phyloP scores from a whole-genome alignment of 2,797 vertebrate species.

The Melanitta fusca region DNA sequence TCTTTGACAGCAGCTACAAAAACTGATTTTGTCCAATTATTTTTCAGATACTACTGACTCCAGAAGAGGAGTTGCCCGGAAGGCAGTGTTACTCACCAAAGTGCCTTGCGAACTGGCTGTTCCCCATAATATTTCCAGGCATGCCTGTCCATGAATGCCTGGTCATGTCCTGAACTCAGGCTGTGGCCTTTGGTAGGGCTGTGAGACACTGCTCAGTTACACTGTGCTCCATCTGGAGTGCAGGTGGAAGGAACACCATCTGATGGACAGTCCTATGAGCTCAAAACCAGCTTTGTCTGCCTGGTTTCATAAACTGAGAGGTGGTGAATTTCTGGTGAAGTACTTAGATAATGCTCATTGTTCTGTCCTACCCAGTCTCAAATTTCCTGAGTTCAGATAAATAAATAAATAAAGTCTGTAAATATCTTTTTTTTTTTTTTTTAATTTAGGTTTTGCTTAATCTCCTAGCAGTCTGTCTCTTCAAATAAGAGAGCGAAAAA shows the following conservation, averaged over 20 bases:
- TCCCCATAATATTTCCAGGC: background rate
- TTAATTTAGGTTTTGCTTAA: background rate
- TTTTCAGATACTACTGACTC: background rate
- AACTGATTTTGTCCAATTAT: background rate
- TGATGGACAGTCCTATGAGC: background rate
- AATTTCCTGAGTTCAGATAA: background rate
- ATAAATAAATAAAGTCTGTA: background rate
- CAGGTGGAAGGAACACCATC: background rate
- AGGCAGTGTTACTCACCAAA: background rate
- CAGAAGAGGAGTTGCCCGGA: background rate
- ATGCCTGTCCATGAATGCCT: background rate
- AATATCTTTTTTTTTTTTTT: background rate
- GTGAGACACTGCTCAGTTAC: background rate
- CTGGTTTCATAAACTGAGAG: background rate
- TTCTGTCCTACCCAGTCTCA: background rate
- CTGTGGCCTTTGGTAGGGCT: background rate
- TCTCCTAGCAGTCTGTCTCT: background rate
- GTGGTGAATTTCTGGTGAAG: background rate
- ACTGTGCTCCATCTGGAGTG: background rate
- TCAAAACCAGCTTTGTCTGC: background rate
- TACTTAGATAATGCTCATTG: background rate
- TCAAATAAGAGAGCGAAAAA: background rate
- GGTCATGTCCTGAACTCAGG: background rate
- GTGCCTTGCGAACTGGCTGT: accelerated
- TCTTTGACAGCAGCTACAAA: background rate